These are phyloP conservation scores for Anas bahamensis DNA, from an alignment of 2,797 vertebrate species.

Conservation along the genomic window DNA sequence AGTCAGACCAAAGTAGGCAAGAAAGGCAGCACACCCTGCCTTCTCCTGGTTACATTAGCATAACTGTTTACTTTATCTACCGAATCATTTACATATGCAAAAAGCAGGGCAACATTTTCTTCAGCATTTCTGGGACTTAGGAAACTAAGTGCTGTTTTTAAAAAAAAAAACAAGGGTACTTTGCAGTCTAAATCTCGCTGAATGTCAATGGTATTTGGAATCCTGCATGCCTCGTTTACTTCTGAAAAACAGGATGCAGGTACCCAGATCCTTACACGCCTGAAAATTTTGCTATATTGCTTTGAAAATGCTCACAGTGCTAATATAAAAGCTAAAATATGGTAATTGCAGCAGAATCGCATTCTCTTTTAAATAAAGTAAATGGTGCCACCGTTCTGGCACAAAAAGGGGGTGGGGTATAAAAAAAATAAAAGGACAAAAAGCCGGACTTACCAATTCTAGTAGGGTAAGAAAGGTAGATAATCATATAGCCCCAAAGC, in stretches of 20 bases:
- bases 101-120: not conserved
- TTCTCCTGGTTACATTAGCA: not conserved
- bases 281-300: not conserved
- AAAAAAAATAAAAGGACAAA: not conserved
- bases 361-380: not conserved
- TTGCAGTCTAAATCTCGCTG: not conserved
- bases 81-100: not conserved
- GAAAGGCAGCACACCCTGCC: not conserved
- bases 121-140: not conserved
- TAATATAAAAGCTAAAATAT: not conserved
- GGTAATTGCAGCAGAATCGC: not conserved
- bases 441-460: conserved; percentile 42
- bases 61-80: not conserved
- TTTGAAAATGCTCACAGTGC: not conserved
- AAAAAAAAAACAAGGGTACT: not conserved
- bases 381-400: not conserved
- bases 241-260: not conserved
- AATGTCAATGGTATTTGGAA: not conserved
- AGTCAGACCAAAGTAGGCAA: not conserved
- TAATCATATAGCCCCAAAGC: not conserved
- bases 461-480: accelerated
- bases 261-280: not conserved
- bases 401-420: not conserved
- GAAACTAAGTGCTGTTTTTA: not conserved
- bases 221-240: not conserved